Conservation (phyloP, 2,888 invertebrate species). For the Thymelicus acteon region DNA sequence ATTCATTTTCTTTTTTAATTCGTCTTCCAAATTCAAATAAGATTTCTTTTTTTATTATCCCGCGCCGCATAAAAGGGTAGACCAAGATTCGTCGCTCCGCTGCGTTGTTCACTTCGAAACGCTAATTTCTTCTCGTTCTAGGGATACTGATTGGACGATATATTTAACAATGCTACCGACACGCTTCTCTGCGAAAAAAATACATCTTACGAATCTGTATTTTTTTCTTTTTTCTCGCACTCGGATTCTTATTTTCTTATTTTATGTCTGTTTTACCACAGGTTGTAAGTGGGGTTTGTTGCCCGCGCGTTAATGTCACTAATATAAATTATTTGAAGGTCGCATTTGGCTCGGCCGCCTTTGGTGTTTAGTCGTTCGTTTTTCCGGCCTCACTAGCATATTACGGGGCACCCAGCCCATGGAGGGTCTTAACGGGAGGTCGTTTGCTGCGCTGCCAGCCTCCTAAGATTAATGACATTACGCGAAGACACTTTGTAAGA, state of each 20-base stretch:
- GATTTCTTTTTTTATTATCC: conserved; percentile 78
- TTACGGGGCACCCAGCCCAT: conserved; percentile 74
- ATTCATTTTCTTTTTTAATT: conserved; percentile 82
- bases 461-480: conserved; percentile 81
- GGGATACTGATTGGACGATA: conserved; percentile 83
- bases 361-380: conserved; percentile 69
- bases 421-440: conserved; percentile 82
- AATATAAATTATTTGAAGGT: conserved; percentile 76
- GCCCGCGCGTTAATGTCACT: conserved; percentile 72
- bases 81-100: conserved; percentile 67
- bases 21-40: conserved; percentile 83
- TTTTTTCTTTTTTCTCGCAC: conserved; percentile 65
- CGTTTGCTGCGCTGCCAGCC: conserved; percentile 81
- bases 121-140: conserved; percentile 77
- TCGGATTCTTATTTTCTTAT: conserved; percentile 76
- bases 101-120: conserved; percentile 70
- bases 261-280: conserved; percentile 58
- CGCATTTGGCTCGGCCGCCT: conserved; percentile 67
- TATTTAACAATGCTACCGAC: conserved; percentile 82
- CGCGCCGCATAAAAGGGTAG: conserved; percentile 78
- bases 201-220: conserved; percentile 74
- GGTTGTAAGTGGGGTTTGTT: conserved; percentile 55
- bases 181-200: conserved; percentile 76
- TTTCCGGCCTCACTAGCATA: conserved; percentile 69
- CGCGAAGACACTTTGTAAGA: conserved; percentile 77